Evolutionary conservation across 2,113 vertebrate genomes (phyloP).

Genomic region (Calidris pygmaea): DNA sequence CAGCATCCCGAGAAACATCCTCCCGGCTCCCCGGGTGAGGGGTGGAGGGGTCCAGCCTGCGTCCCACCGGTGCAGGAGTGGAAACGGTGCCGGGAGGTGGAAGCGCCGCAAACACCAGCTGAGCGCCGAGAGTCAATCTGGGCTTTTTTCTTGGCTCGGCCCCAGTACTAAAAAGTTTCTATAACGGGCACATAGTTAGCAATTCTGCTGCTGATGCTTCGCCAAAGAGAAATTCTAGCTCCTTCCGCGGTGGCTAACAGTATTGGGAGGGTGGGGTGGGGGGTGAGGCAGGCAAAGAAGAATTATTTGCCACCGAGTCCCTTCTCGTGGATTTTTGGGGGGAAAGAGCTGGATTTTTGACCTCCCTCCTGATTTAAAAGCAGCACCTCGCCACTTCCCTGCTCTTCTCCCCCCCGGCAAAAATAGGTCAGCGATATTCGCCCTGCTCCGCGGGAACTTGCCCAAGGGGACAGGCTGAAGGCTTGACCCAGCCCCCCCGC

Average conservation of each 20-base stretch:
- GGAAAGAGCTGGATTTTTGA: background rate
- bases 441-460: background rate
- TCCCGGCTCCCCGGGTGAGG: background rate
- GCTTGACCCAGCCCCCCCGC: background rate
- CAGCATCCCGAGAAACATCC: background rate
- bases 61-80: background rate
- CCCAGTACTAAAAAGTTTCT: constrained; percentile 61
- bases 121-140: constrained; percentile 48
- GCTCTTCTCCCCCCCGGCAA: background rate
- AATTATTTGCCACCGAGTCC: background rate
- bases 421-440: background rate
- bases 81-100: background rate
- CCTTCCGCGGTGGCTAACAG: background rate
- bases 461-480: constrained; percentile 28
- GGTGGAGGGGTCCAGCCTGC: background rate
- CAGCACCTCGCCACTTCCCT: background rate
- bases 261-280: background rate
- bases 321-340: background rate
- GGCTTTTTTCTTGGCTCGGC: constrained; percentile 47
- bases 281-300: background rate
- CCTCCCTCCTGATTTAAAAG: no score
- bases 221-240: constrained; percentile 39
- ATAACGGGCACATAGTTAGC: constrained; percentile 16
- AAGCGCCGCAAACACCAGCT: constrained; percentile 38
- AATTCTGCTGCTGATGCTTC: constrained; percentile 36